Conservation (phyloP, 2,888 invertebrate species). For the Mesochorus sp. region DNA sequence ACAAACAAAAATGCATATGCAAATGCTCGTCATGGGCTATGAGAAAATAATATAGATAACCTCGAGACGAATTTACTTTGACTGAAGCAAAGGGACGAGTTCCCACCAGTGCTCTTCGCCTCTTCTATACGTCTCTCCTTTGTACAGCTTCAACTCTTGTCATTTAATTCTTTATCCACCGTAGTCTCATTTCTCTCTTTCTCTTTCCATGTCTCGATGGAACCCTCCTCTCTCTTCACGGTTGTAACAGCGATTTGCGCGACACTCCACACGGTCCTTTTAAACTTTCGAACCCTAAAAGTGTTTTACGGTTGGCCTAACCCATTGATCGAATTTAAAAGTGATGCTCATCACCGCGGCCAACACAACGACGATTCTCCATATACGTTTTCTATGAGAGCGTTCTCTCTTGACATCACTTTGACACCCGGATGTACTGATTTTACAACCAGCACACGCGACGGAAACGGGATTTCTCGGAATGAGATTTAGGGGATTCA, state of each 20-base stretch:
- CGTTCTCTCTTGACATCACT: constrained; percentile 77
- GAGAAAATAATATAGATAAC: constrained; percentile 16
- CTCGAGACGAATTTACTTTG: constrained; percentile 69
- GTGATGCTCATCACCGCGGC: constrained; percentile 71
- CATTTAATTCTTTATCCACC: constrained; percentile 41
- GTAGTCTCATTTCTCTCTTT: constrained; percentile 68
- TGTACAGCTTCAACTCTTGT: constrained; percentile 29
- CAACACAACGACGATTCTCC: constrained; percentile 18
- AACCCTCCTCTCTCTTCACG: constrained; percentile 71
- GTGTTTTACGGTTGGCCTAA: constrained; percentile 81
- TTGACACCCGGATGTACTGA: constrained; percentile 82
- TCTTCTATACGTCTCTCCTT: constrained; percentile 31
- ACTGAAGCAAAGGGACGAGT: constrained; percentile 61
- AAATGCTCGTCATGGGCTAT: constrained; percentile 4
- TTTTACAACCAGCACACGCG: constrained; percentile 81
- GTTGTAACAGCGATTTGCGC: constrained; percentile 76
- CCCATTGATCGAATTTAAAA: constrained; percentile 82
- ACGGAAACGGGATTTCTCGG: constrained; percentile 80
- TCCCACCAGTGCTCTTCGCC: constrained; percentile 52
- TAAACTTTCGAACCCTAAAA: constrained; percentile 81
- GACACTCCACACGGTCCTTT: constrained; percentile 72
- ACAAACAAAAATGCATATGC: background rate
- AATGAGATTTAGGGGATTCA: constrained; percentile 77
- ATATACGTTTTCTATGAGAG: constrained; percentile 35
- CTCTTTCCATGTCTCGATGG: constrained; percentile 24